A percentile compares a stretch with the other conserved stretches of the same genome.
Evolutionary conservation across 37 sponge, comb jelly and placozoan species (phyloP).

Genomic region (Beroe ovata): DNA sequence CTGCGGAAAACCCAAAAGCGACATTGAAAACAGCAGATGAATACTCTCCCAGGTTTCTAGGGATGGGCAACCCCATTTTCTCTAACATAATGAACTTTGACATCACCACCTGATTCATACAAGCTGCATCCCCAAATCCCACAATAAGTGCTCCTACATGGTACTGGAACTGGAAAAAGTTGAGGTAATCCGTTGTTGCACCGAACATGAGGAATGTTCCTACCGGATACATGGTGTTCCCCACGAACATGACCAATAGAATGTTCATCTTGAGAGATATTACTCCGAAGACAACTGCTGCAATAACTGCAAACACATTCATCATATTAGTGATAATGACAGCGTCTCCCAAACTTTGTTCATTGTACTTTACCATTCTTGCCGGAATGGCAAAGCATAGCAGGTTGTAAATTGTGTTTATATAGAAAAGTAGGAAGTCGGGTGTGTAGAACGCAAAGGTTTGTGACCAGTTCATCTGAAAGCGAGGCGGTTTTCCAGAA

Average conservation of each 20-base stretch:
- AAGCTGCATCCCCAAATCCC: constrained; percentile 7
- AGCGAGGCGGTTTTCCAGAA: too few species aligned
- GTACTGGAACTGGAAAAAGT: background rate
- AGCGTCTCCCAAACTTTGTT: background rate
- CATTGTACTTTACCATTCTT: background rate
- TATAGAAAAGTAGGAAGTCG: background rate
- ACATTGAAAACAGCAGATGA: background rate
- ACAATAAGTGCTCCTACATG: background rate
- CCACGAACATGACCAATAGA: background rate
- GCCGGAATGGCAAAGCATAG: background rate
- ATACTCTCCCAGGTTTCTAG: background rate
- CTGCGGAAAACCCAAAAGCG: background rate
- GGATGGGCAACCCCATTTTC: background rate
- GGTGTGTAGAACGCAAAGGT: background rate
- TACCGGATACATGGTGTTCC: background rate
- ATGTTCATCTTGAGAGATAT: background rate
- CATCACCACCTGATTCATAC: background rate
- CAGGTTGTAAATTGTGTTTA: background rate
- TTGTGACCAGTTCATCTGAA: too few species aligned
- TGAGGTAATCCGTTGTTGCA: background rate
- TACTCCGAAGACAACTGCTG: background rate
- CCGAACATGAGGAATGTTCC: background rate
- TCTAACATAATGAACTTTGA: background rate
- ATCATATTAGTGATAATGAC: background rate
- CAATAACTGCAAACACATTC: background rate